phyloP scores from a whole-genome alignment of 2,113 vertebrate species.

The Danionella cerebrum region DNA sequence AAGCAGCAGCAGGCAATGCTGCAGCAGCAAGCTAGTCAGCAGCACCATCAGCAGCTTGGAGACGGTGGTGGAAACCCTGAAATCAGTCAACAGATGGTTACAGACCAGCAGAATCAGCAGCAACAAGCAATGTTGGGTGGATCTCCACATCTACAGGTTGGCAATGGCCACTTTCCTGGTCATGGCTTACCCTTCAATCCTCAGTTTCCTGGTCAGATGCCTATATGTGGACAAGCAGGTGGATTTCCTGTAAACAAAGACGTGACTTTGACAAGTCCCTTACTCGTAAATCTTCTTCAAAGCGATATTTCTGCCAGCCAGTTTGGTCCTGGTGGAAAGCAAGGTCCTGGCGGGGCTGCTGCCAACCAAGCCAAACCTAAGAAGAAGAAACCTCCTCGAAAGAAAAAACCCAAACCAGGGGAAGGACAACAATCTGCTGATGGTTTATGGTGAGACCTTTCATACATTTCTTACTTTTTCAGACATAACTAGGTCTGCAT shows the following conservation, averaged over 20 bases:
- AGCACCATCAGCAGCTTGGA: conserved; percentile 72
- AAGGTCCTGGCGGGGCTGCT: conserved; percentile 66
- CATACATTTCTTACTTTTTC: neutral
- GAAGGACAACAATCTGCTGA: conserved; percentile 78
- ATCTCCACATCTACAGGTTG: conserved; percentile 88
- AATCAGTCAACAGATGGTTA: conserved; percentile 79
- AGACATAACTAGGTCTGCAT: neutral
- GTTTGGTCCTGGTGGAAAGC: conserved; percentile 93
- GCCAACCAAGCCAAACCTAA: conserved; percentile 84
- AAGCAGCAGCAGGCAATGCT: conserved; percentile 58
- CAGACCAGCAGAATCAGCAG: conserved; percentile 83
- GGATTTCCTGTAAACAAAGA: conserved; percentile 92
- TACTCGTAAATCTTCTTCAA: conserved; percentile 93
- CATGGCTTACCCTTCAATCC: conserved; percentile 80
- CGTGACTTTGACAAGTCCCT: conserved; percentile 89
- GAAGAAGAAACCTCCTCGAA: conserved; percentile 95
- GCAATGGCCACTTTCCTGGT: conserved; percentile 86
- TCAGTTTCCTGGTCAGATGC: conserved; percentile 83
- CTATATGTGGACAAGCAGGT: conserved; percentile 79
- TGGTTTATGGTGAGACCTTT: conserved; percentile 74
- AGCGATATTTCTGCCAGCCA: conserved; percentile 96
- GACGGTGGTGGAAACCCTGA: conserved; percentile 70
- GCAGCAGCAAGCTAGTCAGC: conserved; percentile 65
- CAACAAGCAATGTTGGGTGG: conserved; percentile 80
- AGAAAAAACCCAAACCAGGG: conserved; percentile 82